Evolutionary conservation across 2,888 invertebrate genomes (phyloP).

Genomic region (Drosophila cognata): DNA sequence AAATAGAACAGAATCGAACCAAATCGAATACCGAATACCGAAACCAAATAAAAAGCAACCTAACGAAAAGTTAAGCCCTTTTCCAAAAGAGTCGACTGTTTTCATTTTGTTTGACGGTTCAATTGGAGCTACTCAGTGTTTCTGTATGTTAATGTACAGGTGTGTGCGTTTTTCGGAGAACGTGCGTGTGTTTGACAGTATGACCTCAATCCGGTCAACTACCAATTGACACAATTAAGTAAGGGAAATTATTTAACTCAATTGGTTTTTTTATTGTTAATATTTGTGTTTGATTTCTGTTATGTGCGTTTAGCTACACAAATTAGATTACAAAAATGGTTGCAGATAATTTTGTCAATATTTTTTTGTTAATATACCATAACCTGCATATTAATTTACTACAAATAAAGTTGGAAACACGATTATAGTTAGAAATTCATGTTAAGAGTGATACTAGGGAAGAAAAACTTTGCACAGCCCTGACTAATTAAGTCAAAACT

Average conservation of each 20-base stretch:
- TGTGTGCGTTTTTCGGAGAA: not conserved
- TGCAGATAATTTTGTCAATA: constrained; percentile 19
- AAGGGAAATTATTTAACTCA: constrained; percentile 46
- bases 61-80: constrained; percentile 25
- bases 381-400: not conserved
- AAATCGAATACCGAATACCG: not conserved
- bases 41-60: constrained; percentile 31
- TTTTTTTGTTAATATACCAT: not conserved
- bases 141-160: not conserved
- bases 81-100: constrained; percentile 25
- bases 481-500: not conserved
- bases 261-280: constrained; percentile 17
- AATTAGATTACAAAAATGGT: constrained; percentile 3
- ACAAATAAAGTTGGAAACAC: not conserved
- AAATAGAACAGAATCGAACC: constrained; percentile 5
- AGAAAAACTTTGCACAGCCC: not conserved
- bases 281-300: not conserved
- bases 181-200: not conserved
- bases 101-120: constrained; percentile 43
- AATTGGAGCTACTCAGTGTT: constrained; percentile 22
- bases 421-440: not conserved
- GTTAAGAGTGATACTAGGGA: not conserved
- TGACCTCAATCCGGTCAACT: not conserved
- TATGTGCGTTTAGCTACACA: constrained; percentile 20
- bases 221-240: constrained; percentile 47